Percentiles rank a stretch among this genome's conserved stretches.
Evolutionary conservation across 1,140 invertebrate species (phyloP).

Genomic region (Bombus terrestris): DNA sequence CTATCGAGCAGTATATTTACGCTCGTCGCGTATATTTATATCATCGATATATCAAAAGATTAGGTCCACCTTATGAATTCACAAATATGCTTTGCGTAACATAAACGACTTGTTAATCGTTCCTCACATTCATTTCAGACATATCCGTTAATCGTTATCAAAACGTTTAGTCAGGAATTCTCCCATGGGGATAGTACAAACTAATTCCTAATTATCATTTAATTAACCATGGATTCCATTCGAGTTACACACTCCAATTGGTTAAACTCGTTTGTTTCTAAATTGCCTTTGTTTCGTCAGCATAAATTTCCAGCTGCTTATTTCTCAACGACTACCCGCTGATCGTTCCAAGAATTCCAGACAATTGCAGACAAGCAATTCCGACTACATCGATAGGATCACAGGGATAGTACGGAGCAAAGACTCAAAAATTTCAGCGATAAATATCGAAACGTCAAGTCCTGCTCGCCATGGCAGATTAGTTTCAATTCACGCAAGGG

Average conservation of each 20-base stretch:
- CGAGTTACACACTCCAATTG: too few species aligned
- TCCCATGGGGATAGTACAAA: not conserved
- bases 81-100: too few species aligned
- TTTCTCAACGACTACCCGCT: too few species aligned
- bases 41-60: not conserved
- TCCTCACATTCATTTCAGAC: not conserved
- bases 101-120: not conserved
- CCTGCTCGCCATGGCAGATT: not conserved
- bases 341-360: not conserved
- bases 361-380: not conserved
- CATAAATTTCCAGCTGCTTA: not conserved
- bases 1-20: conserved; percentile 32
- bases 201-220: not conserved
- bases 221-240: not conserved
- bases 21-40: conserved; percentile 13
- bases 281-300: not conserved
- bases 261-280: not conserved
- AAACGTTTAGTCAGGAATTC: not conserved
- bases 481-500: conserved; percentile 28
- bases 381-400: not conserved
- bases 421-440: not conserved
- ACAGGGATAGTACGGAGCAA: rapidly evolving
- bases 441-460: not conserved
- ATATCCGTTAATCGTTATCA: not conserved
- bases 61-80: not conserved